These are phyloP conservation scores for Azorinus chamasolen DNA, from an alignment of 2,888 invertebrate genomes.

Conservation along the genomic window DNA sequence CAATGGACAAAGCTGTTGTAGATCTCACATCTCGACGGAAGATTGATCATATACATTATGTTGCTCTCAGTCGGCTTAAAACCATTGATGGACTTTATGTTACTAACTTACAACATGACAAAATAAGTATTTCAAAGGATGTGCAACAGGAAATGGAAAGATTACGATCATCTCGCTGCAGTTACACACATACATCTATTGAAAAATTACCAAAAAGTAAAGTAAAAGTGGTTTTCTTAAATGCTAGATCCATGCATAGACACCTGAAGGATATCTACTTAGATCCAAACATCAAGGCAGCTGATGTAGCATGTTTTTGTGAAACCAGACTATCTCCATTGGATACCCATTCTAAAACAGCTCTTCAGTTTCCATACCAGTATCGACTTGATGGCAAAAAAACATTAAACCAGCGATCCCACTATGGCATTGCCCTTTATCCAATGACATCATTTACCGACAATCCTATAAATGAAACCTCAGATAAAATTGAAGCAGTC, in stretches of 20 bases:
- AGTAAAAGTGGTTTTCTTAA: conserved; percentile 11
- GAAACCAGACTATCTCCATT: too few relatives aligned
- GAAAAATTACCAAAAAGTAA: background rate
- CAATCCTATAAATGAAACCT: conserved; percentile 15
- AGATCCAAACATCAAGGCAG: conserved; percentile 1
- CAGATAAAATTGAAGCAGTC: conserved; percentile 10
- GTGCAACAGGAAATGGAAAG: conserved; percentile 34
- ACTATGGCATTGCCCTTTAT: conserved; percentile 33
- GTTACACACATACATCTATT: conserved; percentile 3
- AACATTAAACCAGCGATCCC: too few relatives aligned
- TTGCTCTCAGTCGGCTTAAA: conserved; percentile 53
- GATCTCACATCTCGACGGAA: conserved; percentile 42
- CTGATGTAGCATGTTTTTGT: conserved; percentile 20
- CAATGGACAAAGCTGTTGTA: conserved; percentile 45
- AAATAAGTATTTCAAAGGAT: conserved; percentile 18
- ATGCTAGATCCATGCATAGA: conserved; percentile 28
- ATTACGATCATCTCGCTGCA: background rate
- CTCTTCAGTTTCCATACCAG: too few relatives aligned
- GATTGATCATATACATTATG: conserved; percentile 60
- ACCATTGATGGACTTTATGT: conserved; percentile 37
- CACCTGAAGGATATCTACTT: conserved; percentile 23
- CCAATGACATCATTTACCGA: conserved; percentile 18
- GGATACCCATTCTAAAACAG: too few relatives aligned
- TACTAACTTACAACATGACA: conserved; percentile 20
- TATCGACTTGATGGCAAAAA: too few relatives aligned